These are phyloP conservation scores for Ctenoplectra terminalis DNA, from an alignment of 1,140 invertebrate genomes.

Conservation along the genomic window DNA sequence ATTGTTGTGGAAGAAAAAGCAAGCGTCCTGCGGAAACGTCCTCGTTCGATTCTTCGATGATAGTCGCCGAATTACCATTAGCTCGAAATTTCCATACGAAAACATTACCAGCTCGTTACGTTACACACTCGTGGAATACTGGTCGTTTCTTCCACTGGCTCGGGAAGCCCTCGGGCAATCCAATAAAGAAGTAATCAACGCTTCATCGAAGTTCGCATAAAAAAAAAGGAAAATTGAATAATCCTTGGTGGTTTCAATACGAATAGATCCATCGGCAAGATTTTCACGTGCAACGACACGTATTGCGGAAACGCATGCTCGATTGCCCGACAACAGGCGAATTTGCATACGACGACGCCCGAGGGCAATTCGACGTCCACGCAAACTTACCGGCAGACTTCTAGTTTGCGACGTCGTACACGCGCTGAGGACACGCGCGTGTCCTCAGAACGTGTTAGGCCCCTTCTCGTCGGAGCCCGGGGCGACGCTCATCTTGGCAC, in stretches of 20 bases:
- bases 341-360: slow-evolving; percentile 61
- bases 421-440: slow-evolving; percentile 57
- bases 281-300: slow-evolving; percentile 42
- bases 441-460: slow-evolving; percentile 59
- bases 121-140: neutral
- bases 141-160: neutral
- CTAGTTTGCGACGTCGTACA: slow-evolving; percentile 63
- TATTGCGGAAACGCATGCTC: slow-evolving; percentile 49
- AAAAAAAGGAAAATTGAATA: neutral
- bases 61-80: slow-evolving; percentile 10
- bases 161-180: neutral
- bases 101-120: neutral
- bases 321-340: slow-evolving; percentile 33
- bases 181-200: slow-evolving; percentile 11
- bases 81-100: slow-evolving; percentile 2
- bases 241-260: neutral
- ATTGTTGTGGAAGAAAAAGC: neutral
- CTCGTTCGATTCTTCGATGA: neutral
- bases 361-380: slow-evolving; percentile 52
- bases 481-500: slow-evolving; percentile 54
- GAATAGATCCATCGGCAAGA: neutral
- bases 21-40: neutral
- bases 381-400: slow-evolving; percentile 57
- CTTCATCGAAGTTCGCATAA: neutral
- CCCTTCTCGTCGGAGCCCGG: slow-evolving; percentile 28